These are phyloP conservation scores for Crypturellus undulatus DNA, from an alignment of 2,113 vertebrate species.

Conservation along the genomic window DNA sequence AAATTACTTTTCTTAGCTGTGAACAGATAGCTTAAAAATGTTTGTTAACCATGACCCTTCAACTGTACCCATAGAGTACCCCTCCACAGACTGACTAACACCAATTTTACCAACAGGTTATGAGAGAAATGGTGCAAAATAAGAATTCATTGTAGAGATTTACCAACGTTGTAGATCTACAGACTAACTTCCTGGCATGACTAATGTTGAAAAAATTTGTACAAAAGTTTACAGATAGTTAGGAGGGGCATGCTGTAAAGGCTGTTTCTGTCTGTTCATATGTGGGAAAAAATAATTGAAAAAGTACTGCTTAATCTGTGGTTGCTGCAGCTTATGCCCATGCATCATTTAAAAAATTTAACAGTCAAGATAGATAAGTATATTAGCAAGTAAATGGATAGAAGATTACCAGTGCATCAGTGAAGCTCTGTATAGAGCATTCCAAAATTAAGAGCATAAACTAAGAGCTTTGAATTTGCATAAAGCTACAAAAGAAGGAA, in stretches of 20 bases:
- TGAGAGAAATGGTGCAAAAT: not conserved
- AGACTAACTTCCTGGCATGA: not conserved
- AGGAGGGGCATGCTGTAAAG: not conserved
- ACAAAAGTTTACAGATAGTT: not conserved
- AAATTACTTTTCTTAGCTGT: not conserved
- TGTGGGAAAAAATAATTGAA: not conserved
- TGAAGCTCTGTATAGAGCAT: not conserved
- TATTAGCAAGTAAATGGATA: not conserved
- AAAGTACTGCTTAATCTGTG: not conserved
- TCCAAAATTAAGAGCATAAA: not conserved
- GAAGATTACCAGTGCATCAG: not conserved
- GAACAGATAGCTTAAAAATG: not conserved
- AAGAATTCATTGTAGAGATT: not conserved
- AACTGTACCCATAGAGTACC: not conserved
- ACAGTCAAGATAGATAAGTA: not conserved
- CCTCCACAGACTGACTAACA: not conserved
- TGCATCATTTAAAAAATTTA: not conserved
- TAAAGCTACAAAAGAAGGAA: not conserved
- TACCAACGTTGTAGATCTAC: not conserved
- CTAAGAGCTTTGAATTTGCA: not conserved
- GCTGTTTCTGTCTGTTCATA: not conserved
- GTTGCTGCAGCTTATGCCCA: not conserved
- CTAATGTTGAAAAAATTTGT: not conserved
- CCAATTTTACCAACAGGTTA: not conserved
- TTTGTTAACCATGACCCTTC: not conserved